A percentile compares a stretch with the other conserved stretches of the same genome.
These are phyloP conservation scores for Harpegnathos saltator DNA, from an alignment of 1,140 invertebrate species.

Conservation along the genomic window DNA sequence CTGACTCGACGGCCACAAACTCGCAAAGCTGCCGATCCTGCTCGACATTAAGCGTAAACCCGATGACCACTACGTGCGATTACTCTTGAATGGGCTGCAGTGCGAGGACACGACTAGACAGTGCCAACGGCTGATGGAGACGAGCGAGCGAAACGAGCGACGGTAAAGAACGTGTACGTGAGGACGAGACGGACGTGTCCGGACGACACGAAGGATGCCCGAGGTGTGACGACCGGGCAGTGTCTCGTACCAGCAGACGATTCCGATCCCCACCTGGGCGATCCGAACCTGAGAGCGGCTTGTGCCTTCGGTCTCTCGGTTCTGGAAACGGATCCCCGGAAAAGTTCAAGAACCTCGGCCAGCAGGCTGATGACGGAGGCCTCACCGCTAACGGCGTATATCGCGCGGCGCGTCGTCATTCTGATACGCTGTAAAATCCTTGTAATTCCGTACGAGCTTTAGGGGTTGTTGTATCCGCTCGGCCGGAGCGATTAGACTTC, in stretches of 20 bases:
- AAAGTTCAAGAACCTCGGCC: constrained; percentile 75
- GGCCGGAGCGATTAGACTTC: background rate
- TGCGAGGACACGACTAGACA: no score
- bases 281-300: constrained; percentile 28
- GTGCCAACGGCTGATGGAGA: no score
- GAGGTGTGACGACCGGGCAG: constrained; percentile 66
- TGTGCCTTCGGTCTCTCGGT: constrained; percentile 47
- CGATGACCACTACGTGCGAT: no score
- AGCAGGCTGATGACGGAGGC: constrained; percentile 5
- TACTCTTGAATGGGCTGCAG: no score
- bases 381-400: constrained; percentile 25
- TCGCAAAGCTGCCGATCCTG: no score
- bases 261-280: constrained; percentile 71
- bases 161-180: constrained; percentile 19
- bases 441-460: constrained; percentile 15
- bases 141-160: background rate
- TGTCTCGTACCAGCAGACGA: constrained; percentile 66
- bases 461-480: background rate
- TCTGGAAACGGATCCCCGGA: constrained; percentile 65
- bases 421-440: constrained; percentile 17
- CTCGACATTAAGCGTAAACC: no score
- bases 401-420: constrained; percentile 16
- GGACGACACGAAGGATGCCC: constrained; percentile 68
- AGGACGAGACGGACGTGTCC: constrained; percentile 57
- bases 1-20: no score